phyloP scores from a whole-genome alignment of 1,140 invertebrate species.

The Heliconius himera region DNA sequence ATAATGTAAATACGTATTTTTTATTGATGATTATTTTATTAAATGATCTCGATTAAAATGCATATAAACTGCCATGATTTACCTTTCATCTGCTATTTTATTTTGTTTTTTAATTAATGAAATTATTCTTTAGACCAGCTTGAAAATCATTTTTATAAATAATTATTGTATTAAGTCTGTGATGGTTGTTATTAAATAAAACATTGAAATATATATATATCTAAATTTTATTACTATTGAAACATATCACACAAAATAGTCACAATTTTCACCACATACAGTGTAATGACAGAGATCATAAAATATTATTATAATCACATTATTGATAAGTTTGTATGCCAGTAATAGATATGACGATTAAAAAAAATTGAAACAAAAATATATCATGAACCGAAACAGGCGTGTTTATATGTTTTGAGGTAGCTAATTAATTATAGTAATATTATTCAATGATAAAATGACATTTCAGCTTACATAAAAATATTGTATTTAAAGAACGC shows the following conservation, averaged over 20 bases:
- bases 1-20: too few species aligned
- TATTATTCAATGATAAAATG: background rate
- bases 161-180: background rate
- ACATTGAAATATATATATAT: background rate
- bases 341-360: background rate
- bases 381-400: background rate
- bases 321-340: background rate
- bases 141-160: background rate
- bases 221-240: slow-evolving; percentile 1
- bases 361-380: background rate
- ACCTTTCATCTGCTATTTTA: background rate
- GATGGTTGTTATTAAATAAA: slow-evolving; percentile 7
- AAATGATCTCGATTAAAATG: too few species aligned
- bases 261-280: background rate
- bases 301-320: background rate
- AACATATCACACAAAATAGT: background rate
- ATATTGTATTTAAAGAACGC: background rate
- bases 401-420: background rate
- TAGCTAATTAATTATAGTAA: background rate
- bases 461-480: background rate
- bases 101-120: background rate
- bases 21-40: too few species aligned
- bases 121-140: background rate
- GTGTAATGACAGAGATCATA: background rate
- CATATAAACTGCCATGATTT: background rate